phyloP scores from a whole-genome alignment of 35 echinoderm and acorn worm species.

The Hemicentrotus pulcherrimus region DNA sequence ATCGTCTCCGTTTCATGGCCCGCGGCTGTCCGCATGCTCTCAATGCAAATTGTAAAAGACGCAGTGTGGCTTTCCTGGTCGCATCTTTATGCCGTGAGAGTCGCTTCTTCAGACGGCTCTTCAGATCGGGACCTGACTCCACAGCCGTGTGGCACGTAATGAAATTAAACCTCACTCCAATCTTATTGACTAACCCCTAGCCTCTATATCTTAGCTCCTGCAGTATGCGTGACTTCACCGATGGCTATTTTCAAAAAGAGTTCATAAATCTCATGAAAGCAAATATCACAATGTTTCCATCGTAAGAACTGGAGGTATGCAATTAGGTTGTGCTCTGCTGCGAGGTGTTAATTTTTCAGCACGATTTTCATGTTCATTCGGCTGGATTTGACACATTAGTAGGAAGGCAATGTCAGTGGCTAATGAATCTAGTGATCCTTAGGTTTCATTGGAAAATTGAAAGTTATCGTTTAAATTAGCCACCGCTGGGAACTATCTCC shows the following conservation, averaged over 20 bases:
- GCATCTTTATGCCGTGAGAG: neutral
- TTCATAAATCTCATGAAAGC: neutral
- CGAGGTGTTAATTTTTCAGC: neutral
- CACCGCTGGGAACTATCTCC: too few relatives aligned
- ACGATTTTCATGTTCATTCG: too few relatives aligned
- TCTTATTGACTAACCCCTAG: neutral
- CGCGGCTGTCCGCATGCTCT: neutral
- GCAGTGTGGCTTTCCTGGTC: neutral
- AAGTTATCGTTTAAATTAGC: too few relatives aligned
- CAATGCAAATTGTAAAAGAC: slow-evolving; percentile 11
- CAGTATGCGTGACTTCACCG: too few relatives aligned
- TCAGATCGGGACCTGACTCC: neutral
- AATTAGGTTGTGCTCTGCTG: neutral
- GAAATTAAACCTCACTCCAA: neutral
- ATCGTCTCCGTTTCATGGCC: neutral
- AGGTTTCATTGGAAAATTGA: too few relatives aligned
- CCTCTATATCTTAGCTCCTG: neutral
- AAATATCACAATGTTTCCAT: neutral
- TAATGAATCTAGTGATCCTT: too few relatives aligned
- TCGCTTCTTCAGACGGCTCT: neutral
- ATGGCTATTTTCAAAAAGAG: too few relatives aligned
- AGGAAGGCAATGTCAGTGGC: too few relatives aligned
- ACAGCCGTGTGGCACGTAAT: neutral
- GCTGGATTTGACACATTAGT: too few relatives aligned
- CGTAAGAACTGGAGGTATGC: neutral